These are phyloP conservation scores for Drosophila tripunctata DNA, from an alignment of 2,888 invertebrate species.

Conservation along the genomic window DNA sequence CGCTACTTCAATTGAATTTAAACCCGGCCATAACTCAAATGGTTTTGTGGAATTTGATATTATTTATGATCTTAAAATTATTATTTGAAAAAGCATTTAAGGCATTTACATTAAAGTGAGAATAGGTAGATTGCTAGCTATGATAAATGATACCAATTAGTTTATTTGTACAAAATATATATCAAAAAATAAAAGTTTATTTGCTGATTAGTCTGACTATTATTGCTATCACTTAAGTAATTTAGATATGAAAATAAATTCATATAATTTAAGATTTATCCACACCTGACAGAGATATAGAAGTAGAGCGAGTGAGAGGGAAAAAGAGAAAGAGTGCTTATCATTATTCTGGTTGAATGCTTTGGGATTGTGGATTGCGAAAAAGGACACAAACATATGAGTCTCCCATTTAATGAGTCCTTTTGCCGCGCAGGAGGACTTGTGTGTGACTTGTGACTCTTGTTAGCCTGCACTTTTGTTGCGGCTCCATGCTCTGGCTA, in stretches of 20 bases:
- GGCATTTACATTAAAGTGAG: conserved; percentile 37
- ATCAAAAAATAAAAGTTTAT: neutral
- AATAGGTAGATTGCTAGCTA: too few species aligned
- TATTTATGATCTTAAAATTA: conserved; percentile 62
- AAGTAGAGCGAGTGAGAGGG: neutral
- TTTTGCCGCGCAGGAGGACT: conserved; percentile 31
- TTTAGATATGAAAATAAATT: conserved; percentile 26
- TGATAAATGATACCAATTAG: neutral
- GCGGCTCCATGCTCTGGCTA: conserved; percentile 42
- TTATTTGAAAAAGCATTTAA: conserved; percentile 30
- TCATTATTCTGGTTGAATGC: conserved; percentile 32
- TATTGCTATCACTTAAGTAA: conserved; percentile 13
- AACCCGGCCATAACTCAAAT: conserved; percentile 60
- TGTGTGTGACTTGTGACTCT: conserved; percentile 54
- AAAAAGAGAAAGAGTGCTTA: neutral
- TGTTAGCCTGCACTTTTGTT: conserved; percentile 56
- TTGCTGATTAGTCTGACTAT: neutral
- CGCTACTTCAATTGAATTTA: conserved; percentile 63
- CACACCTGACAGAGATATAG: neutral
- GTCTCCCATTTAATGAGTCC: conserved; percentile 56
- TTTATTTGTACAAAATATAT: neutral
- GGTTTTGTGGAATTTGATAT: conserved; percentile 46
- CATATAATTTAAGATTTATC: too few species aligned
- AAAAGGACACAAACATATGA: conserved; percentile 16
- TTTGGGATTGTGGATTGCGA: conserved; percentile 11